Evolutionary conservation across 2,113 vertebrate species (phyloP).

Genomic region (Fulmarus glacialis): DNA sequence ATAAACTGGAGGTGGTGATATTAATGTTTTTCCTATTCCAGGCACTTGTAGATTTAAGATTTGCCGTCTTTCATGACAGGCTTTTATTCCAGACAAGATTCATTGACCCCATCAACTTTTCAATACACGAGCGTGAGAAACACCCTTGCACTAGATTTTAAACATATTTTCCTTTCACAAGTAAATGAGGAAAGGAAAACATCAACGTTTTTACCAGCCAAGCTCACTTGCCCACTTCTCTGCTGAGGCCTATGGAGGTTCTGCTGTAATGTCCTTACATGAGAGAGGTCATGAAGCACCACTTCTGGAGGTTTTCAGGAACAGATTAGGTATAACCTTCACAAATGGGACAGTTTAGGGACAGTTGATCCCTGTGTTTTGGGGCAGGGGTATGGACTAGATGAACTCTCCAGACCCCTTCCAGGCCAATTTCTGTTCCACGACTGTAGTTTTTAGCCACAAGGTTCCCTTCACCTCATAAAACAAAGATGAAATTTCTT

Average conservation of each 20-base stretch:
- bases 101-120: background rate
- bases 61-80: accelerated
- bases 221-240: background rate
- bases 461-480: background rate
- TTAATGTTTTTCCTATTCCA: background rate
- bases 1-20: background rate
- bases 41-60: background rate
- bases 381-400: background rate
- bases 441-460: background rate
- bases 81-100: background rate
- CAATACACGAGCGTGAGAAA: background rate
- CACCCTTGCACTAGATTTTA: background rate
- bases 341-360: background rate
- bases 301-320: background rate
- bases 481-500: background rate
- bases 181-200: background rate
- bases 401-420: background rate
- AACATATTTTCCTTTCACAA: background rate
- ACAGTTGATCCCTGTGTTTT: background rate
- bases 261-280: background rate
- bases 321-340: background rate
- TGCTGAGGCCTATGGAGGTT: background rate
- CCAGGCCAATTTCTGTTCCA: background rate
- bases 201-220: background rate
- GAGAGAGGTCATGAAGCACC: background rate